These are phyloP conservation scores for Spizaetus ornatus DNA, from an alignment of 2,113 vertebrate species.

Conservation along the genomic window DNA sequence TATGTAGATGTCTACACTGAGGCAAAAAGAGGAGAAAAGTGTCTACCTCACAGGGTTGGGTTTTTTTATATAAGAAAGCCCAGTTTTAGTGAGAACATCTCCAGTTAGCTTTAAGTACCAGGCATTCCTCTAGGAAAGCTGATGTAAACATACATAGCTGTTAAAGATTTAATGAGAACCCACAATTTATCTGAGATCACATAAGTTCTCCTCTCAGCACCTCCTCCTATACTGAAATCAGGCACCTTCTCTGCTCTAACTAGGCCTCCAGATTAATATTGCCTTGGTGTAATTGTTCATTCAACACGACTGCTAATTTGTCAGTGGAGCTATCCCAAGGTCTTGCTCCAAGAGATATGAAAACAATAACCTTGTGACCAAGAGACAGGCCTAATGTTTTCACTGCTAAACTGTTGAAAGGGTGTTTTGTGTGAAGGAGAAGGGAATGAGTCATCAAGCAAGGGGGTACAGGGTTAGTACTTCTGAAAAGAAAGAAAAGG, in stretches of 20 bases:
- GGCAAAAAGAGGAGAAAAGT: neutral
- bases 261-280: constrained; percentile 45
- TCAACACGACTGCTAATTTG: constrained; percentile 58
- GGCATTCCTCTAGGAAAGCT: constrained; percentile 17
- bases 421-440: constrained; percentile 49
- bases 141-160: constrained; percentile 25
- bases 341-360: constrained; percentile 61
- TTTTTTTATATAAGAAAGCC: neutral
- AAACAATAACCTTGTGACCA: constrained; percentile 67
- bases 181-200: constrained; percentile 56
- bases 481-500: neutral
- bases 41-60: neutral
- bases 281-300: constrained; percentile 54
- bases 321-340: constrained; percentile 47
- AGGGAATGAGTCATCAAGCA: constrained; percentile 22
- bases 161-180: constrained; percentile 43
- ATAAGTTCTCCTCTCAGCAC: constrained; percentile 27
- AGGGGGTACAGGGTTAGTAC: neutral
- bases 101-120: neutral
- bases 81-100: neutral
- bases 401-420: constrained; percentile 59
- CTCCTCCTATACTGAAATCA: constrained; percentile 45
- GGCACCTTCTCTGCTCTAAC: neutral
- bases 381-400: constrained; percentile 40
- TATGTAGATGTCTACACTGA: neutral